These are phyloP conservation scores for Globodera ellingtonae DNA, from an alignment of 1,140 invertebrate genomes.

Conservation along the genomic window DNA sequence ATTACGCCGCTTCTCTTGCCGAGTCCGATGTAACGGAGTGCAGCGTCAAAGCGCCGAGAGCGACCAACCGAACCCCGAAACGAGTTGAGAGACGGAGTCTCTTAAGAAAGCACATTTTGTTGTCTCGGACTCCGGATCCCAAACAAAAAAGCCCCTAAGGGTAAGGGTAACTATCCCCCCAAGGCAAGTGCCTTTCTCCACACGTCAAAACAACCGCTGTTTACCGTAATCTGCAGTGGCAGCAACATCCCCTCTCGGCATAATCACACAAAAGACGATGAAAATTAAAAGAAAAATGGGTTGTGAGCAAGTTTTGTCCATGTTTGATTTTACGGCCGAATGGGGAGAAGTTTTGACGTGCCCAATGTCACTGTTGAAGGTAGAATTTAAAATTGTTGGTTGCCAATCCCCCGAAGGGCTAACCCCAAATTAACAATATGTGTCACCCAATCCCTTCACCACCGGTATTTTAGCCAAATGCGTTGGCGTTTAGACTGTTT, in stretches of 20 bases:
- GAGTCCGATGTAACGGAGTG: conserved; percentile 13
- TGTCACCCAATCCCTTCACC: too few relatives aligned
- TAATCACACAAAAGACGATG: neutral
- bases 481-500: too few relatives aligned
- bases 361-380: neutral
- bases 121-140: too few relatives aligned
- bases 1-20: conserved; percentile 4
- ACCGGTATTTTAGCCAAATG: too few relatives aligned
- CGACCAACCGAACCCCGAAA: neutral
- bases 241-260: too few relatives aligned
- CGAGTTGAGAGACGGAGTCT: neutral
- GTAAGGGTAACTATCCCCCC: too few relatives aligned
- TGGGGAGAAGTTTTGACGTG: neutral
- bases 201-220: too few relatives aligned
- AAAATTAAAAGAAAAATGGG: neutral
- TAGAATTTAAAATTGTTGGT: neutral
- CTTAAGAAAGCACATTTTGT: neutral
- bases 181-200: too few relatives aligned
- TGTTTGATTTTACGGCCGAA: neutral
- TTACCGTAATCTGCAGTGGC: neutral
- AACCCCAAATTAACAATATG: neutral
- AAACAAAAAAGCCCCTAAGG: too few relatives aligned
- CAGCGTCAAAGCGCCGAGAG: neutral
- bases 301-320: neutral
- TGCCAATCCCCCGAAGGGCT: neutral